phyloP scores from a whole-genome alignment of 2,888 invertebrate genomes.

The Octodonta nipae region DNA sequence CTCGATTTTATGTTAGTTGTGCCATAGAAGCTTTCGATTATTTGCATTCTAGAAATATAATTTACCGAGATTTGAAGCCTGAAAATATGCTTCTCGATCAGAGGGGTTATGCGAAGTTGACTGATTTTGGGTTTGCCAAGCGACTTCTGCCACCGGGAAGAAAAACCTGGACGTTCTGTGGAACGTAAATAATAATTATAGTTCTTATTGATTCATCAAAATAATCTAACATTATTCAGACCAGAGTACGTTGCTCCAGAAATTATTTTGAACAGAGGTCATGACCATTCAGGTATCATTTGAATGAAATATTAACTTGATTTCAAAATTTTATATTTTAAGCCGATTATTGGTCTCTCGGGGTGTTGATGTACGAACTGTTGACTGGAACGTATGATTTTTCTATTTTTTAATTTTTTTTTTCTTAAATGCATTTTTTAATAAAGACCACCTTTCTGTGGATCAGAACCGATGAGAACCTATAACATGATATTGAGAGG shows the following conservation, averaged over 20 bases:
- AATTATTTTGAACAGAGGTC: conserved; percentile 94
- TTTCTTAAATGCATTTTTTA: conserved; percentile 3
- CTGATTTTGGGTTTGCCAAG: conserved; percentile 98
- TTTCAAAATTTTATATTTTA: too few species aligned
- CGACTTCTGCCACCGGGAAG: conserved; percentile 72
- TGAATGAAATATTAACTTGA: too few species aligned
- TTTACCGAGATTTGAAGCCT: conserved; percentile 86
- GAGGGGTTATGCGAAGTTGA: conserved; percentile 81
- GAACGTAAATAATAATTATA: conserved; percentile 55
- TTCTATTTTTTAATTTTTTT: conserved; percentile 17
- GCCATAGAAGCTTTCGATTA: conserved; percentile 98
- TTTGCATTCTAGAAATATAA: conserved; percentile 89
- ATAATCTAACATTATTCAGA: too few species aligned
- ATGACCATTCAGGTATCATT: too few species aligned
- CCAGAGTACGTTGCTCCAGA: conserved; percentile 98
- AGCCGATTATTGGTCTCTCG: conserved; percentile 98
- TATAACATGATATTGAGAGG: conserved; percentile 98
- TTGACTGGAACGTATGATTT: conserved; percentile 89
- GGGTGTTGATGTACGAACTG: conserved; percentile 96
- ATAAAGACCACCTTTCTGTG: too few species aligned
- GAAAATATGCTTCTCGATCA: conserved; percentile 89
- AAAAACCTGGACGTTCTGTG: conserved; percentile 99
- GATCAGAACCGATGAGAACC: conserved; percentile 94
- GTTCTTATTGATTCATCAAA: too few species aligned
- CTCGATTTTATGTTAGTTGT: conserved; percentile 91